Evolutionary conservation across 2,888 invertebrate species (phyloP), one percentile per base, ranked within the genome.

Genomic region (Lithosia quadra): DNA sequence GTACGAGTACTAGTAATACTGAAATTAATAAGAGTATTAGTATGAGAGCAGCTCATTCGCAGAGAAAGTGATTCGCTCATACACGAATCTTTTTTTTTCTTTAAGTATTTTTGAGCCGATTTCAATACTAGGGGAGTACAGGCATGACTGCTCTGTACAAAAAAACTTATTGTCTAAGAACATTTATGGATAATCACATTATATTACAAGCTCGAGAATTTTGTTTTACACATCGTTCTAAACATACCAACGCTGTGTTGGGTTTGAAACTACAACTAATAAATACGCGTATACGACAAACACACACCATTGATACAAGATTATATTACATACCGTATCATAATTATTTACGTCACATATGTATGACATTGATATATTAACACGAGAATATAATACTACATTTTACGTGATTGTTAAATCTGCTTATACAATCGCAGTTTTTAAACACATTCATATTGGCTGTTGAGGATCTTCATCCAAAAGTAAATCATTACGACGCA

Each of bases 161-260:
- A 49, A 33, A 49, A 34, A 18, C 22, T 24, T 65, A 34, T 28
- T n/a, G 21, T 21, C 24, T 39, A 64, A 9, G 21, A 22, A 15
- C 65, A 58, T 65, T 58, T 43, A 58, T 43, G 43, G 39, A 58
- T 65, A 33, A 58, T 65, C 65, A 65, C 65, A 65, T 9, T 49
- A 58, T 43, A 33, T 43, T 11, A 60, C 43, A 65, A 65, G 65
- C 65, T 65, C 65, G 65, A 60, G 3, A 65, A 53, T 60, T 60
- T 65, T n/a, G 15, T 49, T 49, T 49, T n/a, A 49, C 8, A 49
- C 11, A 63, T 63, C 28, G 49, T n/a, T 24, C 21, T 49, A 9
- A 49, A 43, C 43, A 43, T 49, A 49, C 49, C 49, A n/a, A 49
- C 49, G 49, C n/a, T 43, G 18, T 15, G 15, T 43, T 43, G 43